Evolutionary conservation across 2,797 vertebrate genomes (phyloP), one percentile per base, ranked within the genome.

Genomic region (Channallabes apus): DNA sequence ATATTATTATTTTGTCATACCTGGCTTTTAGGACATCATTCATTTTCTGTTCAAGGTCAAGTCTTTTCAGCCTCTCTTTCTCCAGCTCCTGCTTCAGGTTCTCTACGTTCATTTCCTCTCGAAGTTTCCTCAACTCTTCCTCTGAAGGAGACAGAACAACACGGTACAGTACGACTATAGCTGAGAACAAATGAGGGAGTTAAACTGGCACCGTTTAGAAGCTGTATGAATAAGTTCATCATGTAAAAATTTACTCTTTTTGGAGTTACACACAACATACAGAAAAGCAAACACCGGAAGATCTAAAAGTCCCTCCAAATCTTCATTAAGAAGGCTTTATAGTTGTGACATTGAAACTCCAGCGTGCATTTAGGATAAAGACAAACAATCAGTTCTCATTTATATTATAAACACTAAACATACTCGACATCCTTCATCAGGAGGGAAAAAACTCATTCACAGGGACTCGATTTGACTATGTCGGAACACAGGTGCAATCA

Each of bases 101-200:
- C 85, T 99, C 97, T 1, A 96, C 86, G 0, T 96, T 97, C 14
- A 96, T 96, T 90, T 99, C 98, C 84, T 99, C 98, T 67, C 96
- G 91, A 18, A 99, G 94, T 86, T 99, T 99, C 92, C 94, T 95
- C 87, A 99, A 95, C 91, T 99, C 98, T 90, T 99, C 98, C 94
- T 99, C 98, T 99, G 94, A 82, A 68, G 18, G 27, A 59, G 58
- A 78, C 27, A 87, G 75, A 75, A 46, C 22, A 80, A 72, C n/a
- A 80, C 73, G 65, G 61, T 46, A 64, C 18, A 80, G 32, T 20
- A n/a, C 22, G 35, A 20, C 0, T 29, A 18, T 29, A 32, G 11
- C 79, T 24, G 20, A 59, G 51, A 61, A 78, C 8, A 41, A 77
- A 61, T 71, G 54, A 85, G 65, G 35, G 64, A 61, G 22, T 84